Evolutionary conservation across 2,888 invertebrate genomes (phyloP), one percentile per base, ranked within the genome.

Genomic region (Tortricodes alternella): DNA sequence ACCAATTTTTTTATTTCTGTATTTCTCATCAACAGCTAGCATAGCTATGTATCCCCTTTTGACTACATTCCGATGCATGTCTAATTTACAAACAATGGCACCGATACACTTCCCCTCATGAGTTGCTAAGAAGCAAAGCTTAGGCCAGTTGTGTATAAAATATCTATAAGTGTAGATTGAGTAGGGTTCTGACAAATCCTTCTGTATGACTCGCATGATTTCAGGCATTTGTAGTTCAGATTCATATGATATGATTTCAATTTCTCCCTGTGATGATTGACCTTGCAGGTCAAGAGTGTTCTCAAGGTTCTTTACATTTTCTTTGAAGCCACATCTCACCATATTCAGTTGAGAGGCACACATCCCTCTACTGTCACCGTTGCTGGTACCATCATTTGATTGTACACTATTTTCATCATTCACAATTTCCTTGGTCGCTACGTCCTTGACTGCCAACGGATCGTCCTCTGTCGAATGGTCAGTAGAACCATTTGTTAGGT

Each of bases 81-180:
- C 98, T 87, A 99, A 92, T 91, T 99, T 99, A 93, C 99, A 99
- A 67, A 99, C 99, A 79, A 99, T 98, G 78, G 99, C 99, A 84
- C 99, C 99, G 70, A 99, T 97, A 83, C 97, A 97, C 76, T 95
- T 94, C 60, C 94, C 94, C 71, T 94, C 94, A 83, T 96, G 94
- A 92, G 96, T 96, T 59, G 98, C 98, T 92, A 99, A 92, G 91
- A 98, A 98, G 91, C 99, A 99, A 67, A 99, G 92, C 89, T 99
- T 97, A 82, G 99, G 99, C 99, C 99, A 99, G 88, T 99, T 99
- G 87, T 99, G 98, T 84, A 99, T 99, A 92, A 99, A 99, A 93
- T 99, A 99, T 91, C 99, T 95, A 92, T 99, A 99, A 23, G 99
- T 99, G 89, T 99, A 99, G 92, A 99, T 99, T 66, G 99, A 99